phyloP scores from a whole-genome alignment of 2,888 invertebrate genomes.

The Exocentrus adspersus region DNA sequence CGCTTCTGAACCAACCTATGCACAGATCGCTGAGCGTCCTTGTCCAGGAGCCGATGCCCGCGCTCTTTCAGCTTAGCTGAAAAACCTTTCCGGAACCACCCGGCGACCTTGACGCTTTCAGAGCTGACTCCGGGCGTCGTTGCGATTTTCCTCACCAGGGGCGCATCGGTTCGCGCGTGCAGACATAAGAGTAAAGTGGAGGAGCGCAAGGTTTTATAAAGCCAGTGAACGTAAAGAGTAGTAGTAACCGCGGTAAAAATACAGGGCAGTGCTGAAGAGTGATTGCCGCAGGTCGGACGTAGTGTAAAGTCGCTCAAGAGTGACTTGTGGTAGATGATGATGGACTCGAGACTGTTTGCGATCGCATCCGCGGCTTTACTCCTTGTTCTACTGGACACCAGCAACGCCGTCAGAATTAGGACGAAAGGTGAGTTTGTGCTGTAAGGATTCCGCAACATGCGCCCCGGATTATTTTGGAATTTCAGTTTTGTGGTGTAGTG shows the following conservation, averaged over 20 bases:
- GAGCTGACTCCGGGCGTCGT: constrained; percentile 20
- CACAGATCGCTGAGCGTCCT: constrained; percentile 17
- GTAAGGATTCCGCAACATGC: constrained; percentile 8
- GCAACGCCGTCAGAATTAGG: constrained; percentile 32
- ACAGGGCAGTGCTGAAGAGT: constrained; percentile 39
- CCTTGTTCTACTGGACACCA: constrained; percentile 23
- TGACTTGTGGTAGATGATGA: constrained; percentile 37
- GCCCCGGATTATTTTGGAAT: constrained; percentile 13
- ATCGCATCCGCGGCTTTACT: constrained; percentile 23
- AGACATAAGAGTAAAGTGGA: constrained; percentile 35
- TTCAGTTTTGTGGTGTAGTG: constrained; percentile 20
- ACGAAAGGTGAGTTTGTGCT: constrained; percentile 34
- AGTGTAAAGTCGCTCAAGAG: constrained; percentile 35
- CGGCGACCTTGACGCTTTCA: constrained; percentile 37
- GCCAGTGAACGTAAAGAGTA: constrained; percentile 35
- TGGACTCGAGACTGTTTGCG: constrained; percentile 30
- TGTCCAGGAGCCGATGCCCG: constrained; percentile 24
- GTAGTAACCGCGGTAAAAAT: constrained; percentile 41
- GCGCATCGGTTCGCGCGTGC: constrained; percentile 23
- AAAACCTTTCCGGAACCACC: constrained; percentile 34
- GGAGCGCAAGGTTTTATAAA: constrained; percentile 43
- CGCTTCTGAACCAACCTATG: constrained; percentile 1
- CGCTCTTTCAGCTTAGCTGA: constrained; percentile 16
- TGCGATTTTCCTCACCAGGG: constrained; percentile 30
- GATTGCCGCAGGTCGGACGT: constrained; percentile 27